Percentiles rank a stretch among this genome's conserved stretches.
Conservation (phyloP, 64 coral and sea anemone species). For the Montipora capricornis region DNA sequence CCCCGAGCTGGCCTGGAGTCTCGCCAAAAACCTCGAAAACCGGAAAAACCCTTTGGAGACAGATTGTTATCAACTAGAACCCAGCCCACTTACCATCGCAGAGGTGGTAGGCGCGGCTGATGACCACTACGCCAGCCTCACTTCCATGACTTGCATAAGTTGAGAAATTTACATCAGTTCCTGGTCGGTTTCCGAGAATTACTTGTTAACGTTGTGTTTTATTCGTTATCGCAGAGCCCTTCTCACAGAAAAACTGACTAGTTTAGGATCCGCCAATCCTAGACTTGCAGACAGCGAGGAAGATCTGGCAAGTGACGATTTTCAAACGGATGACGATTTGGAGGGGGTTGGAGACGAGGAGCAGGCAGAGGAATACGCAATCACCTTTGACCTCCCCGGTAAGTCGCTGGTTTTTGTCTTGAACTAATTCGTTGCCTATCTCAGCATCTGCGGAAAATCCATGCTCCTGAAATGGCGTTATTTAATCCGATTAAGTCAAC, state of each 20-base stretch:
- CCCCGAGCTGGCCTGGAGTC: no score
- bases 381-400: conserved; percentile 93
- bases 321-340: conserved; percentile 88
- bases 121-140: no score
- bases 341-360: conserved; percentile 72
- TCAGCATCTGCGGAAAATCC: background rate
- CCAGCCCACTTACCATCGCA: no score
- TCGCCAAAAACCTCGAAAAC: no score
- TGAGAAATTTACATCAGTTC: no score
- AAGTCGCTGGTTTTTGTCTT: background rate
- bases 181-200: no score
- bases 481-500: no score
- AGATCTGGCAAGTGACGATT: conserved; percentile 74
- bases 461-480: no score
- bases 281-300: conserved; percentile 75
- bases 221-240: conserved; percentile 49
- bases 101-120: no score
- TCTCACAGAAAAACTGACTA: conserved; percentile 89
- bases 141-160: no score
- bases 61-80: no score
- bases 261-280: conserved; percentile 62
- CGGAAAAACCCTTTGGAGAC: no score
- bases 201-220: background rate
- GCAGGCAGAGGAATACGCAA: conserved; percentile 75
- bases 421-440: background rate